Conservation (phyloP, 2,888 invertebrate genomes). For the Choreutis nemorana region DNA sequence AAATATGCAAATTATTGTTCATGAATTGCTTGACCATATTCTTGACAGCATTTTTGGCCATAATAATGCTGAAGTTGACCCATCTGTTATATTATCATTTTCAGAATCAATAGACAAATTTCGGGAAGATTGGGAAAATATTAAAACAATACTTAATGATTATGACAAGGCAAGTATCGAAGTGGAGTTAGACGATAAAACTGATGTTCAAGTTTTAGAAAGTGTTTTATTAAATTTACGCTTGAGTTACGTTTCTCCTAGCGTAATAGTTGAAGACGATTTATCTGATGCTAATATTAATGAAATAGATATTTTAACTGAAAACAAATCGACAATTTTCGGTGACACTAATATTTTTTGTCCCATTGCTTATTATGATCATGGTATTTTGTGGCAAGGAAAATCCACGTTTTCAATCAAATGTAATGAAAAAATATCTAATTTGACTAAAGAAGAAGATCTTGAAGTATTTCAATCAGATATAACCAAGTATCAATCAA, state of each 20-base stretch:
- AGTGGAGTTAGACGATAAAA: conserved; percentile 51
- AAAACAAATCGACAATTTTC: conserved; percentile 39
- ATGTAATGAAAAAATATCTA: conserved; percentile 62
- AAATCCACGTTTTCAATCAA: conserved; percentile 58
- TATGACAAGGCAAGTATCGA: conserved; percentile 36
- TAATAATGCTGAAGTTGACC: conserved; percentile 16
- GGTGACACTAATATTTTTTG: conserved; percentile 70
- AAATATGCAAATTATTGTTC: conserved; percentile 23
- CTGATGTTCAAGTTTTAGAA: conserved; percentile 37
- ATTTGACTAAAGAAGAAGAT: conserved; percentile 55
- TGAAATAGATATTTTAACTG: conserved; percentile 27
- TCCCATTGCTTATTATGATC: conserved; percentile 64
- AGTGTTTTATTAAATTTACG: conserved; percentile 39
- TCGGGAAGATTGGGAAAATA: conserved; percentile 38
- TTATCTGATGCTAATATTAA: conserved; percentile 19
- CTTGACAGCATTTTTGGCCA: conserved; percentile 13
- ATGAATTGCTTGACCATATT: conserved; percentile 17
- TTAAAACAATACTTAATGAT: conserved; percentile 50
- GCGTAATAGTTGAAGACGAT: conserved; percentile 27
- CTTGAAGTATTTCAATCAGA: conserved; percentile 54
- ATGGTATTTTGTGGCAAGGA: conserved; percentile 69
- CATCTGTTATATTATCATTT: conserved; percentile 18
- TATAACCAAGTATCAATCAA: conserved; percentile 52
- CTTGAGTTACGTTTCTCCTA: conserved; percentile 29
- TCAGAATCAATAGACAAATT: conserved; percentile 34